Base-by-base conservation (phyloP, 2,888 invertebrate species). In the Eilema depressum region DNA sequence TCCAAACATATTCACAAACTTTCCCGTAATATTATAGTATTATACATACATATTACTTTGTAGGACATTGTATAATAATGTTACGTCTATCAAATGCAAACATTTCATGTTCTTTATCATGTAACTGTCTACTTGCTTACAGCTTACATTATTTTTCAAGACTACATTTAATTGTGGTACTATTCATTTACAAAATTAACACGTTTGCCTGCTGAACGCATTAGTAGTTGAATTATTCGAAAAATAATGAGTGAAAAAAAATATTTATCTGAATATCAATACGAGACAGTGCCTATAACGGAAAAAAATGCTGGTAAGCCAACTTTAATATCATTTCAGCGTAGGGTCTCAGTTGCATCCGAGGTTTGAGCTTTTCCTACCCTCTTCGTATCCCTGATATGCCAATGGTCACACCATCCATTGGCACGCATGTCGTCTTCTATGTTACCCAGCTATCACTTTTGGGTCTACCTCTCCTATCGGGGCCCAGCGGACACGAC, bases 271-370 rank as follows among this genome's bases (percentile, higher is more conserved):
- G 61, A 61, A 30, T 20, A 61, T 61, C 28, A 61, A 33, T 61
- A 61, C 33, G 33, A 61, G 17, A 26, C 17, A 30, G 61, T 61
- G n/a, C 10, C 61, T 8, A 20, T 61, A 26, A 30, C 61, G 28
- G 61, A 61, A 61, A 61, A 33, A 33, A 33, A 61, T 30, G n/a
- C 11, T 28, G 61, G 61, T 30, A 61, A 61, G 59, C 8, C 5
- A 8, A 59, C 17, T 12, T 12, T 2, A 57, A 12, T 4, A 25
- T 25, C 12, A 57, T 25, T 2, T 23, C 10, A 56, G 53, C 7
- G 23, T 11, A 2, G 7, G 20, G 20, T 20, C 20, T 20, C 47
- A 47, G 3, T 57, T 4, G 3, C 20, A 25, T 57, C 25, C 17
- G 41, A 37, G n/a, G 2, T 14, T 53, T 33, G 7, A 8, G 33